These are phyloP conservation scores for Scytalopus superciliaris DNA, from an alignment of 2,113 vertebrate genomes.

Conservation along the genomic window DNA sequence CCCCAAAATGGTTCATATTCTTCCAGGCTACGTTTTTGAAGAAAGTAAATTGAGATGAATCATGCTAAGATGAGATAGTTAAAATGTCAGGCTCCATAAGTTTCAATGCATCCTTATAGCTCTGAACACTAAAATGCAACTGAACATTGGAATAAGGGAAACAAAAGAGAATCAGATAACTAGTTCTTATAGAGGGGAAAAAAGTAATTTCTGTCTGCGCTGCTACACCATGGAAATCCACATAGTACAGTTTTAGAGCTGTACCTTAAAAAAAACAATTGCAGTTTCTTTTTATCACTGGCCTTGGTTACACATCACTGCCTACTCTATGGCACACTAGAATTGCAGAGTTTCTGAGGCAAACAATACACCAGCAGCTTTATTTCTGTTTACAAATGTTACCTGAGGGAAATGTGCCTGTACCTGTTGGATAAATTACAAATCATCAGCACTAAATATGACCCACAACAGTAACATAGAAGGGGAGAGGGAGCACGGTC, in stretches of 20 bases:
- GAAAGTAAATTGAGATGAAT: conserved; percentile 78
- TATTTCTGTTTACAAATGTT: conserved; percentile 69
- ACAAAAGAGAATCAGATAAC: conserved; percentile 68
- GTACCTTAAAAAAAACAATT: conserved; percentile 22
- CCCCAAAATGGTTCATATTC: conserved; percentile 43
- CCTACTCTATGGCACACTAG: conserved; percentile 12
- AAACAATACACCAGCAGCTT: conserved; percentile 52
- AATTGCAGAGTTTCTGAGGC: conserved; percentile 57
- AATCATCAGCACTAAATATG: conserved; percentile 49
- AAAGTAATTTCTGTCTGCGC: conserved; percentile 25
- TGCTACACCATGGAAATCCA: conserved; percentile 22
- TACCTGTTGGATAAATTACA: conserved; percentile 64
- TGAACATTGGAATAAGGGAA: conserved; percentile 70
- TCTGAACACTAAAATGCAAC: conserved; percentile 71
- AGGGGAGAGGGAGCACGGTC: not conserved
- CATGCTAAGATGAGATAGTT: conserved; percentile 68
- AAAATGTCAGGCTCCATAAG: conserved; percentile 73
- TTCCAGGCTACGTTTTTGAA: conserved; percentile 64
- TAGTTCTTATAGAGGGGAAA: conserved; percentile 26
- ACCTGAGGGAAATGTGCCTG: conserved; percentile 63
- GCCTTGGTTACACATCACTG: conserved; percentile 48
- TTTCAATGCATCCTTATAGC: conserved; percentile 72
- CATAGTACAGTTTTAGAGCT: conserved; percentile 27
- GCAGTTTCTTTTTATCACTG: conserved; percentile 64
- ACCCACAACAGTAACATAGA: conserved; percentile 14